These are phyloP conservation scores for Athripsodes cinereus DNA, from an alignment of 2,888 invertebrate species.

Conservation along the genomic window DNA sequence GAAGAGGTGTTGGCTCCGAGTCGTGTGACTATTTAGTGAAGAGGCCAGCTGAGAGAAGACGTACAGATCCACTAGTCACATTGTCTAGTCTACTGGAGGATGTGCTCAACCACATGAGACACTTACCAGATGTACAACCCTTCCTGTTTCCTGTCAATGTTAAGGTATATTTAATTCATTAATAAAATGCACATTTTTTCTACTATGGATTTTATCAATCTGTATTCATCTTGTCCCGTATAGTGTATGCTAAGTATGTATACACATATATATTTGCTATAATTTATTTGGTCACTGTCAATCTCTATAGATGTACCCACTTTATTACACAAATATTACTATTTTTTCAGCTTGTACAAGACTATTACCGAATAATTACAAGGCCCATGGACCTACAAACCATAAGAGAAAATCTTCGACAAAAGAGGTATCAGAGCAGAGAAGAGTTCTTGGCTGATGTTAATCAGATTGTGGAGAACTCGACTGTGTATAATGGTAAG, in stretches of 20 bases:
- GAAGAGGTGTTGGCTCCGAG: constrained; percentile 41
- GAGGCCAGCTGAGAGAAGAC: constrained; percentile 78
- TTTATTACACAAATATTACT: too few species aligned
- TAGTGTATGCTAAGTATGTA: too few species aligned
- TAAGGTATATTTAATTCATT: constrained; percentile 55
- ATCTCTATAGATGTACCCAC: too few species aligned
- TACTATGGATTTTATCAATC: too few species aligned
- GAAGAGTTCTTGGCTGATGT: constrained; percentile 94
- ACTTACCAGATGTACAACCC: constrained; percentile 85
- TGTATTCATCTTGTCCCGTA: too few species aligned
- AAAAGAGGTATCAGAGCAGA: constrained; percentile 89
- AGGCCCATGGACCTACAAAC: constrained; percentile 97
- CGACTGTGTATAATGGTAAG: constrained; percentile 81
- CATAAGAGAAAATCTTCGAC: constrained; percentile 82
- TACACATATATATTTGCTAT: too few species aligned
- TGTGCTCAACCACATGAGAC: constrained; percentile 88
- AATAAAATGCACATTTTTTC: too few species aligned
- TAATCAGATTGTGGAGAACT: constrained; percentile 94
- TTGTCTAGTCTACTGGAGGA: constrained; percentile 85
- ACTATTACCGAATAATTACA: constrained; percentile 88
- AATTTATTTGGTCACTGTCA: too few species aligned
- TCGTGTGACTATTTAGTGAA: constrained; percentile 80
- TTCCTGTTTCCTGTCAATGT: constrained; percentile 93
- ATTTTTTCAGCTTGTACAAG: constrained; percentile 66
- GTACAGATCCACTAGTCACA: constrained; percentile 96